Percentiles rank a stretch among this genome's conserved stretches.
Conservation (phyloP, 2,888 invertebrate species). For the Tethea ocularis region DNA sequence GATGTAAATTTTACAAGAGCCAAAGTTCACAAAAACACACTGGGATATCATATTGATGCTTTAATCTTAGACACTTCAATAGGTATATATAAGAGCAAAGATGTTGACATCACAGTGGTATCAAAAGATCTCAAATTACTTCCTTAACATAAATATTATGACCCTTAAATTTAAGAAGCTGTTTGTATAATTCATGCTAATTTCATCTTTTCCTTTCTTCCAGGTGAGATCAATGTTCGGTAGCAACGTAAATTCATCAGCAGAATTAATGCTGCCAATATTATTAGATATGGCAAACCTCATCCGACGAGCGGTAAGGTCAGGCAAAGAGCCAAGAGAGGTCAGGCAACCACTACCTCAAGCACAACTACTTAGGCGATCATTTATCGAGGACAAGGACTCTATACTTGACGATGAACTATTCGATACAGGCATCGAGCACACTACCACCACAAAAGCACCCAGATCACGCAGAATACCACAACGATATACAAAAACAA, state of each 20-base stretch:
- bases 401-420: conserved; percentile 54
- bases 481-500: conserved; percentile 48
- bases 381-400: conserved; percentile 61
- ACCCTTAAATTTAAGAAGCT: too few relatives aligned
- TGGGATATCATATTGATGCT: too few relatives aligned
- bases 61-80: too few relatives aligned
- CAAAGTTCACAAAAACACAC: too few relatives aligned
- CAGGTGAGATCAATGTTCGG: conserved; percentile 85
- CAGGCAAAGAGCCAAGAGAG: conserved; percentile 65
- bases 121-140: too few relatives aligned
- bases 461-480: conserved; percentile 45
- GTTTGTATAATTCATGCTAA: too few relatives aligned
- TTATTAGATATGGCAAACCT: conserved; percentile 86
- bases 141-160: too few relatives aligned
- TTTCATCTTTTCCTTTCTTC: conserved; percentile 34
- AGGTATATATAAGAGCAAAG: too few relatives aligned
- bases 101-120: too few relatives aligned
- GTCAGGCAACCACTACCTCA: conserved; percentile 54
- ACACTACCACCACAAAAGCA: conserved; percentile 37
- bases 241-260: conserved; percentile 78
- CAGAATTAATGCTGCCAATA: conserved; percentile 85
- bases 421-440: conserved; percentile 54
- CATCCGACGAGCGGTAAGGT: conserved; percentile 78
- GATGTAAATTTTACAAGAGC: too few relatives aligned
- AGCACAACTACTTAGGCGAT: conserved; percentile 65